A percentile compares a stretch with the other conserved stretches of the same genome.
Evolutionary conservation across 2,113 vertebrate genomes (phyloP).

Genomic region (Dissostichus mawsoni): DNA sequence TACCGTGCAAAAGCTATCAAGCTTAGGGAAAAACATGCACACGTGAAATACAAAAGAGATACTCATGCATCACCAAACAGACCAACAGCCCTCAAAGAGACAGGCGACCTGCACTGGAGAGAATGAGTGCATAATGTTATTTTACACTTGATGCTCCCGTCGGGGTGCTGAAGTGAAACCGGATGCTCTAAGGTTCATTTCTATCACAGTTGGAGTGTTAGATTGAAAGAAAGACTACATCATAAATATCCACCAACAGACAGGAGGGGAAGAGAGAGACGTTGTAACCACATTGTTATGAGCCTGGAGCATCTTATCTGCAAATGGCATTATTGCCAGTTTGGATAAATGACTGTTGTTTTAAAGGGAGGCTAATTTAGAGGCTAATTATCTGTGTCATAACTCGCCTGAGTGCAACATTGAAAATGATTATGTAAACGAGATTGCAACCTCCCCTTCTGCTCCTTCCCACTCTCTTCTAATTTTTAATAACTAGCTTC

Average conservation of each 20-base stretch:
- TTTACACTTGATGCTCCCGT: constrained; percentile 30
- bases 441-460: constrained; percentile 29
- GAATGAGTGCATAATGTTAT: neutral
- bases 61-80: neutral
- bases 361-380: constrained; percentile 63
- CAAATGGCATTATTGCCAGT: constrained; percentile 50
- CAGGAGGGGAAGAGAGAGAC: constrained; percentile 25
- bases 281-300: constrained; percentile 45
- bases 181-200: constrained; percentile 36
- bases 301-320: constrained; percentile 54
- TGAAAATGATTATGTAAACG: constrained; percentile 48
- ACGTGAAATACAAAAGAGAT: neutral
- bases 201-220: constrained; percentile 47
- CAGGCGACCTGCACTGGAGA: neutral
- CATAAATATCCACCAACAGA: constrained; percentile 41
- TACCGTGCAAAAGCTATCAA: no score
- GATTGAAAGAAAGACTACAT: constrained; percentile 24
- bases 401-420: constrained; percentile 42
- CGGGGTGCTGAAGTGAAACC: constrained; percentile 15
- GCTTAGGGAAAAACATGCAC: neutral
- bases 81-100: constrained; percentile 12
- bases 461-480: constrained; percentile 34
- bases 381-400: constrained; percentile 68
- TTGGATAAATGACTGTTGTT: constrained; percentile 58
- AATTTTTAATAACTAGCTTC: constrained; percentile 8